Evolutionary conservation across 1,140 invertebrate genomes (phyloP).

Genomic region (Rhagoletis zephyria): DNA sequence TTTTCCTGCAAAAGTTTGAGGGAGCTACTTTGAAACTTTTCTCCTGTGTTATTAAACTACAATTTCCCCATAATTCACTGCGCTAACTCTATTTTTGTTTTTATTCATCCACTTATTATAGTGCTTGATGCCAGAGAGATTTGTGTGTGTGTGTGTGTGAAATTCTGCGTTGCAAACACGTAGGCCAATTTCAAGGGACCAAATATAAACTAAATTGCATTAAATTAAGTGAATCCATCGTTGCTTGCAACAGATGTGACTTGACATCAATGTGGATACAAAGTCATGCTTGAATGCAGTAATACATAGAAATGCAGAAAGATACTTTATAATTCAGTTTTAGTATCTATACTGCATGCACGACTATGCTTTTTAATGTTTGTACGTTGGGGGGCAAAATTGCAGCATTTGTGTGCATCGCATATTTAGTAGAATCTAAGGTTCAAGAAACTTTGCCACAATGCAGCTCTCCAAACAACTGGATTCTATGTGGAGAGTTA

Average conservation of each 20-base stretch:
- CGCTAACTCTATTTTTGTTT: too few relatives aligned
- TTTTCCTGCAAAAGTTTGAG: too few relatives aligned
- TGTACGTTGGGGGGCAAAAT: constrained; percentile 36
- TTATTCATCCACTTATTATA: too few relatives aligned
- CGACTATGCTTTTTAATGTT: background rate
- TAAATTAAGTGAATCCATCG: constrained; percentile 1
- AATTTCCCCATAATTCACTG: too few relatives aligned
- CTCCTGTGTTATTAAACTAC: too few relatives aligned
- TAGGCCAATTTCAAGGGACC: constrained; percentile 29
- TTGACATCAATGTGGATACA: background rate
- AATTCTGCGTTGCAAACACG: too few relatives aligned
- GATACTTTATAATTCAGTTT: background rate
- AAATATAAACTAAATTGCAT: constrained; percentile 34
- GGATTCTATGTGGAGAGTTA: constrained; percentile 9
- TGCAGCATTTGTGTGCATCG: constrained; percentile 3
- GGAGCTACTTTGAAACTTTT: too few relatives aligned
- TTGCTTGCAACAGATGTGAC: constrained; percentile 1
- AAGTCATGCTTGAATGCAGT: background rate
- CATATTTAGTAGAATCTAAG: constrained; percentile 25
- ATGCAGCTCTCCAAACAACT: constrained; percentile 33
- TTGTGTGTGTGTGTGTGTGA: too few relatives aligned
- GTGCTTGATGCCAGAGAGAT: too few relatives aligned
- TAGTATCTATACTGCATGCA: background rate
- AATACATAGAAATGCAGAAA: background rate
- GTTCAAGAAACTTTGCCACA: constrained; percentile 41